These are phyloP conservation scores for Channa argus DNA, from an alignment of 2,113 vertebrate species.

Conservation along the genomic window DNA sequence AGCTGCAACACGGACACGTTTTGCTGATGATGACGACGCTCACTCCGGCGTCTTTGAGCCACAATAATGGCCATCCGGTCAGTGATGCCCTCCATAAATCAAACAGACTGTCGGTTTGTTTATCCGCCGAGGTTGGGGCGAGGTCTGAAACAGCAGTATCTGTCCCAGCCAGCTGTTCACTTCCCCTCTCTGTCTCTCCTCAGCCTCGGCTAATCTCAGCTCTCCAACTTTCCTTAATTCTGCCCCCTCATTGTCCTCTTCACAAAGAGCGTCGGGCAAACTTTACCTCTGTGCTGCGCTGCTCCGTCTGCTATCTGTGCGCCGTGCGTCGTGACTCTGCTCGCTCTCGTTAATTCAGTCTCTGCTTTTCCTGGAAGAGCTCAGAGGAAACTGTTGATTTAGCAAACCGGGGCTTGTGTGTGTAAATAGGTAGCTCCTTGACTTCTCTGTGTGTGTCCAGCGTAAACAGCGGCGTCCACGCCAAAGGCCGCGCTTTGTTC, in stretches of 20 bases:
- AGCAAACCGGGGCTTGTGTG: conserved; percentile 18
- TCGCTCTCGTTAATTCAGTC: conserved; percentile 50
- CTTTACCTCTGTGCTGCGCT: conserved; percentile 50
- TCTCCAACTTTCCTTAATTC: conserved; percentile 71
- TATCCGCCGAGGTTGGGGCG: conserved; percentile 68
- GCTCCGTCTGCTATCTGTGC: conserved; percentile 28
- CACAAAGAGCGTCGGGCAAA: conserved; percentile 67
- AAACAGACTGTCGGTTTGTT: conserved; percentile 75
- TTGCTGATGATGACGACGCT: conserved; percentile 53
- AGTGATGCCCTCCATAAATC: conserved; percentile 81
- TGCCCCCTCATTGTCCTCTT: conserved; percentile 70
- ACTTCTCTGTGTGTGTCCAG: conserved; percentile 47
- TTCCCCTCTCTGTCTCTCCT: conserved; percentile 33
- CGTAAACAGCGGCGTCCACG: conserved; percentile 40
- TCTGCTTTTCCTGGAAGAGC: conserved; percentile 19
- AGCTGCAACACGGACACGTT: conserved; percentile 67
- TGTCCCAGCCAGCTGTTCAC: conserved; percentile 77
- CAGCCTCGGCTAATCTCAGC: conserved; percentile 68
- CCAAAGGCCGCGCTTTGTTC: background rate
- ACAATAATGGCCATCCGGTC: conserved; percentile 73
- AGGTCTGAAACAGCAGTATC: conserved; percentile 81
- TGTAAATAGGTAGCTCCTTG: conserved; percentile 42
- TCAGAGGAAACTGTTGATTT: conserved; percentile 39
- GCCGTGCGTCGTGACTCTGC: conserved; percentile 31
- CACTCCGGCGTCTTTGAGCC: conserved; percentile 61